Evolutionary conservation across 2,113 vertebrate species (phyloP), one percentile per base, ranked within the genome.

Genomic region (Gnathonemus echidnorhynchus): DNA sequence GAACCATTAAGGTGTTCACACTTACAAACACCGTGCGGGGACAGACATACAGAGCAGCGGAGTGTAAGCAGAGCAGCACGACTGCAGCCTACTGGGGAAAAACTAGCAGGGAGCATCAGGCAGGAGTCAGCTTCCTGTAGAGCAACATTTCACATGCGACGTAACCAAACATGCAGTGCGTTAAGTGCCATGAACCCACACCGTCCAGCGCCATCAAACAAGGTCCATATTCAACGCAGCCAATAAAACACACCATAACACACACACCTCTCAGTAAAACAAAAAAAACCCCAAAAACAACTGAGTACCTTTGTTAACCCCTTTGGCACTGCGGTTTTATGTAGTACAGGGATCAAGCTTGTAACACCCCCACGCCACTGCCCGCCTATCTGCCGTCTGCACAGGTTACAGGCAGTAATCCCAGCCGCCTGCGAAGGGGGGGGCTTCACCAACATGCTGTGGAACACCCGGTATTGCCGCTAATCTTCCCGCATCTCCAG

Each of bases 401-500:
- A 96, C 97, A 97, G 98, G 98, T 99, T 99, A 97, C 96, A 97
- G 97, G 98, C 97, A 96, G 97, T 98, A 98, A 98, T 98, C 97
- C 97, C 97, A 97, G 97, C 97, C 97, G 97, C 97, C 95, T 97
- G 95, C 96, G 98, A 98, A 99, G 98, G 93, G 21, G n/a, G 95
- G 98, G 98, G 97, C 97, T 97, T 97, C 97, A 97, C 96, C 96
- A 96, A 98, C 97, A 97, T 97, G 97, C 96, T 92, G 94, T 95
- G 95, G 97, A 97, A 97, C 97, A 95, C 96, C 97, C 97, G 98
- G 98, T 99, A 98, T 98, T 98, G 97, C 97, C 96, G 96, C 96
- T 98, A 99, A 98, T 98, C 97, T 98, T 2, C 97, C 95, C 96
- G 96, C 98, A 99, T 99, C 98, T 99, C 97, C 96, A 97, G 97